These are phyloP conservation scores for Aproaerema taeniolella DNA, from an alignment of 2,888 invertebrate genomes.

Conservation along the genomic window DNA sequence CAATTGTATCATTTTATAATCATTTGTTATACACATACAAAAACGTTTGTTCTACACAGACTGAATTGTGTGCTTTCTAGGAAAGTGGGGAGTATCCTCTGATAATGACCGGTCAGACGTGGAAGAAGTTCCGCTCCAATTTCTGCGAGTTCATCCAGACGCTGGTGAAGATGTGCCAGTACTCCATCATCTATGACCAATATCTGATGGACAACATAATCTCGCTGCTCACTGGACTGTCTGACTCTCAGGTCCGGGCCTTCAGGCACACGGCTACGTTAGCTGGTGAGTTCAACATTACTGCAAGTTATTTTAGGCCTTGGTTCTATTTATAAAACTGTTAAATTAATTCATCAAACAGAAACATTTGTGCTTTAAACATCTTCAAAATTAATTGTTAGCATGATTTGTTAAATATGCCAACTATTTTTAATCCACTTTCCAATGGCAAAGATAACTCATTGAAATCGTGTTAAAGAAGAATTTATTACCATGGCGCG, in stretches of 20 bases:
- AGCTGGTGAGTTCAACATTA: slow-evolving; percentile 87
- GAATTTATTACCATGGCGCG: too few species aligned
- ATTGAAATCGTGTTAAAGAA: too few species aligned
- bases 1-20: too few species aligned
- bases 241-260: slow-evolving; percentile 97
- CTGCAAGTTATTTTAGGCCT: slow-evolving; percentile 6
- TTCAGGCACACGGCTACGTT: slow-evolving; percentile 95
- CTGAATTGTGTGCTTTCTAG: too few species aligned
- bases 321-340: neutral
- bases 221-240: slow-evolving; percentile 95
- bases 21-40: too few species aligned
- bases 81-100: slow-evolving; percentile 99
- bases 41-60: too few species aligned
- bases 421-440: too few species aligned
- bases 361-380: too few species aligned
- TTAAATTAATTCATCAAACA: neutral
- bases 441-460: too few species aligned
- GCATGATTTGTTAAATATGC: too few species aligned
- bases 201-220: slow-evolving; percentile 99
- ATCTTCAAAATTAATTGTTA: too few species aligned
- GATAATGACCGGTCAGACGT: slow-evolving; percentile 96
- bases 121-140: slow-evolving; percentile 97
- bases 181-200: slow-evolving; percentile 99
- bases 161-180: slow-evolving; percentile 97
- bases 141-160: slow-evolving; percentile 99